Base-by-base conservation (phyloP, 2,797 vertebrate genomes). In the Sarcoramphus papa region DNA sequence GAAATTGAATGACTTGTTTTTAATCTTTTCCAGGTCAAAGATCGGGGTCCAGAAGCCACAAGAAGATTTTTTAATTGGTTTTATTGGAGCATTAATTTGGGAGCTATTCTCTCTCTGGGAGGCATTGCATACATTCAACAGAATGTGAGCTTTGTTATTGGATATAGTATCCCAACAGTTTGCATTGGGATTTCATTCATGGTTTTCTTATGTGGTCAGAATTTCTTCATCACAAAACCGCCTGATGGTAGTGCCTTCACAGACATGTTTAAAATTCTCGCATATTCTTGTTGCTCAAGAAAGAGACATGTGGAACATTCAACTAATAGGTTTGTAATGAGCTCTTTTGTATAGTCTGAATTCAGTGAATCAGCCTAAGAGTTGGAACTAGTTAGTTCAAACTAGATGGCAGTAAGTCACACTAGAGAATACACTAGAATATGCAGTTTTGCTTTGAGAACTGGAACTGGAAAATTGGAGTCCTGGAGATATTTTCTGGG, bases 61-160 rank as follows among this genome's bases (percentile, higher is more conserved):
- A 98, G 99, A 10, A 98, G 99, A 56, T 99, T 99, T 98, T 99
- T 99, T 95, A 99, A 99, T 96, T 99, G 99, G 99, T 99, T 99
- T 97, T 99, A 99, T 88, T 99, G 99, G 99, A 99, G 99, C 98
- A 99, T 99, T 91, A 99, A 99, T 60, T 94, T 99, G 95, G 99
- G 99, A 60, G 99, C 99, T 3, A 99, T 99, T 92, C 19, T 99
- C 2, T 99, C 99, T 4, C 97, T 99, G 88, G 99, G 99, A 33
- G 98, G 98, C 59, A 98, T 99, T 68, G 99, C 99, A 5, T 99
- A 99, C 96, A 98, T 99, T 68, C 99, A 99, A 92, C 99, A 99
- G 97, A 99, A 99, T 8, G 19, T 98, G 78, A 98, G 97, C 96
- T 99, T 99, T 60, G 85, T 98, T 14, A 22, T 97, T 1, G 99